Conservation (phyloP, 2,888 invertebrate genomes). For the Monochamus alternatus region DNA sequence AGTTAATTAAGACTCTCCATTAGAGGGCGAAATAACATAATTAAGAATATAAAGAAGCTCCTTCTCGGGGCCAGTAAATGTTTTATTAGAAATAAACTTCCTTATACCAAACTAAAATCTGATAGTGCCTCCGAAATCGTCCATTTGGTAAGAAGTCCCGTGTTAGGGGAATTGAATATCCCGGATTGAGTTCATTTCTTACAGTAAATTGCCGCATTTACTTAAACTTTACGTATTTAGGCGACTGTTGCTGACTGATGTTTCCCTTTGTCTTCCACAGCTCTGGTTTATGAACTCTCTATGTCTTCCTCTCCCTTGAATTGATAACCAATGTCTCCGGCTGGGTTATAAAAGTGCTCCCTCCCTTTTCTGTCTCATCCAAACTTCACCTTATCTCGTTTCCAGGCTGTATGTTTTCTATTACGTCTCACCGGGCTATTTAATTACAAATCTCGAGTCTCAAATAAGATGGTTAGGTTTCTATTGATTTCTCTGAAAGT, state of each 20-base stretch:
- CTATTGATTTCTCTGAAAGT: slow-evolving; percentile 27
- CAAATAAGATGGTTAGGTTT: slow-evolving; percentile 37
- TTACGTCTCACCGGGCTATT: slow-evolving; percentile 48
- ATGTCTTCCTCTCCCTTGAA: slow-evolving; percentile 61
- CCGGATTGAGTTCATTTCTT: slow-evolving; percentile 59
- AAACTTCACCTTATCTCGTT: slow-evolving; percentile 53
- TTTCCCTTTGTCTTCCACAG: slow-evolving; percentile 61
- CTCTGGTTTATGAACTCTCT: slow-evolving; percentile 61
- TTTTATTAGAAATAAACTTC: slow-evolving; percentile 39
- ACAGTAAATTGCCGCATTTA: slow-evolving; percentile 63
- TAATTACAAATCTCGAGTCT: slow-evolving; percentile 47
- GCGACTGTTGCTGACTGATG: slow-evolving; percentile 63
- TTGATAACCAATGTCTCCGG: slow-evolving; percentile 64
- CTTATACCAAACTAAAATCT: slow-evolving; percentile 38
- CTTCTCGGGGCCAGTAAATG: slow-evolving; percentile 29
- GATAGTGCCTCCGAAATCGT: slow-evolving; percentile 30
- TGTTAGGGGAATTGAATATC: slow-evolving; percentile 34
- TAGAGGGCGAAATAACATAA: slow-evolving; percentile 30
- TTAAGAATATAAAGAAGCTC: slow-evolving; percentile 37
- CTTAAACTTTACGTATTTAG: slow-evolving; percentile 62
- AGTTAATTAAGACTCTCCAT: slow-evolving; percentile 35
- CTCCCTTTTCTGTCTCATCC: slow-evolving; percentile 33
- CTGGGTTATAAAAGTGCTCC: slow-evolving; percentile 58
- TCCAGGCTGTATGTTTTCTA: slow-evolving; percentile 54
- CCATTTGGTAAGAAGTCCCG: slow-evolving; percentile 32